These are phyloP conservation scores for Deilephila porcellus DNA, from an alignment of 2,888 invertebrate species.

Conservation along the genomic window DNA sequence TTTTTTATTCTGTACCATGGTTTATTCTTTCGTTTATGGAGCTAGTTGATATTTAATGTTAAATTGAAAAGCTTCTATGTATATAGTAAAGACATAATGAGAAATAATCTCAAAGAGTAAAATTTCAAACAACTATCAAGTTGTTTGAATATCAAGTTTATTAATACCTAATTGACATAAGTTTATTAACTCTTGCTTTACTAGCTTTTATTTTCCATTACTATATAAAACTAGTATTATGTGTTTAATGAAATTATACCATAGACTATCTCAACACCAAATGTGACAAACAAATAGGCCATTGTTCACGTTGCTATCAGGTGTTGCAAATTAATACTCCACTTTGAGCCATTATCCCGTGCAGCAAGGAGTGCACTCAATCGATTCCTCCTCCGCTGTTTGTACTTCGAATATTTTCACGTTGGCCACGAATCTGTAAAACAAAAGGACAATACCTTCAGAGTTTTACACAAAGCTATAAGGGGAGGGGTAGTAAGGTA, in stretches of 20 bases:
- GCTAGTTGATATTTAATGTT: no score
- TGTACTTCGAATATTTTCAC: conserved; percentile 7
- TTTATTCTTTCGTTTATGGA: no score
- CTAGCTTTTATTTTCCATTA: neutral
- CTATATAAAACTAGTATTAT: neutral
- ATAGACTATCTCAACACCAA: neutral
- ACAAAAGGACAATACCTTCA: conserved; percentile 16
- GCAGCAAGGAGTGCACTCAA: conserved; percentile 18
- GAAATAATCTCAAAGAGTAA: no score
- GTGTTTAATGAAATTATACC: neutral
- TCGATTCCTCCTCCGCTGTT: neutral
- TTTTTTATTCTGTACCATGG: no score
- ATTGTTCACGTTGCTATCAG: neutral
- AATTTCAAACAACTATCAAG: no score
- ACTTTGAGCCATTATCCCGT: neutral
- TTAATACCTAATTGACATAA: no score
- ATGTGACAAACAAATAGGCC: neutral
- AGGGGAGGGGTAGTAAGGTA: conserved; percentile 37
- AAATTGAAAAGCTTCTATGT: no score
- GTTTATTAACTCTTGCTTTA: neutral
- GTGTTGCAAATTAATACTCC: neutral
- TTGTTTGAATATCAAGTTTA: no score
- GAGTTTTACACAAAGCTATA: conserved; percentile 37
- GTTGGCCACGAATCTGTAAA: conserved; percentile 1
- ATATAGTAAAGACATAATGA: no score